Percentiles rank a stretch among this genome's conserved stretches.
phyloP scores from a whole-genome alignment of 2,113 vertebrate genomes.

The Austrofundulus limnaeus region DNA sequence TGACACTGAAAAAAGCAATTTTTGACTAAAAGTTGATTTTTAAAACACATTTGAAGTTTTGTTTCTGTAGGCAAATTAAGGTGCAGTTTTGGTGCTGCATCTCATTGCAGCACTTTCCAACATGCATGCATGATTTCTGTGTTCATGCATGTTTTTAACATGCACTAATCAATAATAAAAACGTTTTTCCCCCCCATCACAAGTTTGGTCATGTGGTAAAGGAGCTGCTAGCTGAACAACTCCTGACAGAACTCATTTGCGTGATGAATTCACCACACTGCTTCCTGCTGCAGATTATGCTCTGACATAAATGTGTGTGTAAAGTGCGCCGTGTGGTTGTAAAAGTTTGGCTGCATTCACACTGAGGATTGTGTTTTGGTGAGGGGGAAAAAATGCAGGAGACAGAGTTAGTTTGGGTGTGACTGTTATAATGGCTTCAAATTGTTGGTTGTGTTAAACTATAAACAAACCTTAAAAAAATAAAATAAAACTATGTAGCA shows the following conservation, averaged over 20 bases:
- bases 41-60: neutral
- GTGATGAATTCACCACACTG: constrained; percentile 63
- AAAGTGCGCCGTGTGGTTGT: neutral
- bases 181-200: constrained; percentile 36
- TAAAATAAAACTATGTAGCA: neutral
- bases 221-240: constrained; percentile 30
- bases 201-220: constrained; percentile 54
- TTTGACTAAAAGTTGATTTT: neutral
- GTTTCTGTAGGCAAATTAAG: neutral
- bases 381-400: neutral
- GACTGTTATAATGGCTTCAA: neutral
- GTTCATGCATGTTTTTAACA: neutral
- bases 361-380: constrained; percentile 1
- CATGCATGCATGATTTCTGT: constrained; percentile 5
- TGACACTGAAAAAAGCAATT: neutral
- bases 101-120: neutral
- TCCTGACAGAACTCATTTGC: constrained; percentile 45
- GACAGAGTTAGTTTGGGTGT: constrained; percentile 1
- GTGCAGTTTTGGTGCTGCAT: neutral
- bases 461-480: neutral
- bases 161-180: constrained; percentile 8
- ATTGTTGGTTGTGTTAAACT: neutral
- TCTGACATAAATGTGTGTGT: constrained; percentile 21
- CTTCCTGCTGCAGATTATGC: constrained; percentile 40
- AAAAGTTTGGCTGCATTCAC: neutral